Percentiles rank a stretch among this genome's conserved stretches.
Evolutionary conservation across 2,888 invertebrate species (phyloP).

Genomic region (Oligia fasciuncula): DNA sequence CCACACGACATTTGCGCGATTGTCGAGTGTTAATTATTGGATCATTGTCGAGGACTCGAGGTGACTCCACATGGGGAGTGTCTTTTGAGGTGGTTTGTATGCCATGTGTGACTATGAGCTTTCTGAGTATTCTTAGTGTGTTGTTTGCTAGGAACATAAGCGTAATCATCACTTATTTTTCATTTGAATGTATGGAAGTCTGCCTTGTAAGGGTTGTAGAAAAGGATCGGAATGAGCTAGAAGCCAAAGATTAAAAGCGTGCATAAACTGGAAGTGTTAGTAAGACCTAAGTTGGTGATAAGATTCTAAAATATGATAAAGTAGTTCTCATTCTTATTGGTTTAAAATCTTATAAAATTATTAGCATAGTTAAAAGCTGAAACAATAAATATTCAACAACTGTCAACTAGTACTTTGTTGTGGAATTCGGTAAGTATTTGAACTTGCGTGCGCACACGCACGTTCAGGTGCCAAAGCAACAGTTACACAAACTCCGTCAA

Average conservation of each 20-base stretch:
- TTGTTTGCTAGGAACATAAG: constrained; percentile 26
- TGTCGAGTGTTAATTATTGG: constrained; percentile 85
- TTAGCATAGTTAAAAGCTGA: constrained; percentile 1
- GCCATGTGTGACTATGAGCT: constrained; percentile 14
- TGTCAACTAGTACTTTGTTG: constrained; percentile 26
- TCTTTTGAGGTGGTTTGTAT: constrained; percentile 45
- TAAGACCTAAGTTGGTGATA: neutral
- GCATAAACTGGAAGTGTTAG: neutral
- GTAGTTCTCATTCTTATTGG: neutral
- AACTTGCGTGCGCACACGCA: constrained; percentile 62
- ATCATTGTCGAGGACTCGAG: constrained; percentile 81
- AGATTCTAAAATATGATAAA: neutral
- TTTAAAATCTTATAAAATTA: neutral
- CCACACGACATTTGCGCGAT: constrained; percentile 84
- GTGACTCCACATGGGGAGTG: constrained; percentile 53
- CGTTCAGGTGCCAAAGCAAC: constrained; percentile 64
- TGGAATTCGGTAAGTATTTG: constrained; percentile 61
- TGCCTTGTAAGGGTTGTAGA: neutral
- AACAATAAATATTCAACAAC: constrained; percentile 40
- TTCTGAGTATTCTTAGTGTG: constrained; percentile 7
- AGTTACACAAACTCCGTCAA: constrained; percentile 68
- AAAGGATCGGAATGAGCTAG: neutral
- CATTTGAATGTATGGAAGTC: neutral
- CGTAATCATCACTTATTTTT: constrained; percentile 37
- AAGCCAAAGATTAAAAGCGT: neutral